A percentile compares a stretch with the other conserved stretches of the same genome.
phyloP scores from a whole-genome alignment of 2,113 vertebrate species.

The Mormyrus iriodes region DNA sequence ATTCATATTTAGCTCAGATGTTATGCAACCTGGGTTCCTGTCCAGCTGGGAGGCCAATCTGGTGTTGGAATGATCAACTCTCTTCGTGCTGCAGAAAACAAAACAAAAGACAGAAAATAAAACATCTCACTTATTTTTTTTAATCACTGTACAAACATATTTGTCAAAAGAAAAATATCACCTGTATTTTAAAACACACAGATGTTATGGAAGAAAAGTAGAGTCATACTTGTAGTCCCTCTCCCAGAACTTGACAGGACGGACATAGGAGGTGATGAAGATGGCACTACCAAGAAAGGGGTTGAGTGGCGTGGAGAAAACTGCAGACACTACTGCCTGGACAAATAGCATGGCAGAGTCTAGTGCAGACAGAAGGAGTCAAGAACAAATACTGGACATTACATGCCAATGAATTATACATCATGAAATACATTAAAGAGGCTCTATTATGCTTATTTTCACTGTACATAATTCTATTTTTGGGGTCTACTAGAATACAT shows the following conservation, averaged over 20 bases:
- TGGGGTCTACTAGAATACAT: neutral
- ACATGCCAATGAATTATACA: neutral
- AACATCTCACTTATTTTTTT: neutral
- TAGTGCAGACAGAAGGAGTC: conserved; percentile 43
- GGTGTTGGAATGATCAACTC: conserved; percentile 86
- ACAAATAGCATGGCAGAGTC: conserved; percentile 86
- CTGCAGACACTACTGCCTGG: conserved; percentile 74
- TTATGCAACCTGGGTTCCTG: conserved; percentile 75
- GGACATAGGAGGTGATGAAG: conserved; percentile 84
- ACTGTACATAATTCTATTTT: neutral
- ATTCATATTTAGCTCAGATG: neutral
- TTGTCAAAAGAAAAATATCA: conserved; percentile 2
- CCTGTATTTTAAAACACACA: conserved; percentile 3
- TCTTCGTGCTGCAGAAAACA: conserved; percentile 70
- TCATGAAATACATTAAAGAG: neutral
- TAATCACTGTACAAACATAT: neutral
- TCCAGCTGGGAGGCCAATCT: conserved; percentile 82
- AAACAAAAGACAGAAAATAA: conserved; percentile 23
- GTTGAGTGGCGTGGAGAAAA: conserved; percentile 80
- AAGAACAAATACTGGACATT: conserved; percentile 49
- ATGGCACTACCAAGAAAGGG: conserved; percentile 85
- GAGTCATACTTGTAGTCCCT: conserved; percentile 80
- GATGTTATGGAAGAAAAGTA: neutral
- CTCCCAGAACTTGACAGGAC: conserved; percentile 86
- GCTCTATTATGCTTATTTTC: neutral